Base-by-base conservation (phyloP, 1,140 invertebrate species). In the Ostrea denselamellosa region DNA sequence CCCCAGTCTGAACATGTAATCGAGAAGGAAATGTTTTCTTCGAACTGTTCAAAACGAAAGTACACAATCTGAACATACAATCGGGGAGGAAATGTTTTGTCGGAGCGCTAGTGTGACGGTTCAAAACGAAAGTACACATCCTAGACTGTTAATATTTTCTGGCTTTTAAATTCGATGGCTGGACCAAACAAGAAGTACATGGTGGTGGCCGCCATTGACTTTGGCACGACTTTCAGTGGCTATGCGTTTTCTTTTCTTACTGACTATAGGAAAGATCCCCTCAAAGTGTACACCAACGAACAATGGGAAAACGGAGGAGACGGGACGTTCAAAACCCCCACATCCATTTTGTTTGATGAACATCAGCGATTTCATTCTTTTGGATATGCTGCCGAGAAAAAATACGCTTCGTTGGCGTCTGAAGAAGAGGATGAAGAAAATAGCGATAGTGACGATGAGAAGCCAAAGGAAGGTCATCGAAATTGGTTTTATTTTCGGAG, bases 361-460 rank as follows among this genome's bases (percentile, higher is more conserved):
- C 25, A 89, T 3, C 81, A 83, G 34, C 12, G 34, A 17, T 89
- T 89, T 53, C 86, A 85, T 51, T 82, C 22, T 3, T 90, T 90
- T 87, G 89, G 89, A 2, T 88, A 90, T 62, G 87, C 88, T 17
- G 89, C 89, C 14, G 89, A 90, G 53, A 77, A 28, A n/a, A 88
- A 87, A 54, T 90, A 88, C 58, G 53, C 65, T 34, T 68, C 85
- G 53, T 54, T 90, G 19, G n/a, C 68, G n/a, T 83, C 65, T n/a
- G 85, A 86, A 52, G 34, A 56, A 17, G 44, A 87, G 19, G 54
- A 34, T 10, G 25, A 62, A 8, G 83, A 62, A 52, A 44, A 44
- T 44, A 44, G 34, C 34, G 51, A 83, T 17, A 17, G 44, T 2
- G 82, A 52, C 17, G 82, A 83, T 44, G 51, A 83, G 12, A 9